Percentiles rank a stretch among this genome's conserved stretches.
Conservation (phyloP, 1,140 invertebrate genomes). For the Solenopsis fugax region DNA sequence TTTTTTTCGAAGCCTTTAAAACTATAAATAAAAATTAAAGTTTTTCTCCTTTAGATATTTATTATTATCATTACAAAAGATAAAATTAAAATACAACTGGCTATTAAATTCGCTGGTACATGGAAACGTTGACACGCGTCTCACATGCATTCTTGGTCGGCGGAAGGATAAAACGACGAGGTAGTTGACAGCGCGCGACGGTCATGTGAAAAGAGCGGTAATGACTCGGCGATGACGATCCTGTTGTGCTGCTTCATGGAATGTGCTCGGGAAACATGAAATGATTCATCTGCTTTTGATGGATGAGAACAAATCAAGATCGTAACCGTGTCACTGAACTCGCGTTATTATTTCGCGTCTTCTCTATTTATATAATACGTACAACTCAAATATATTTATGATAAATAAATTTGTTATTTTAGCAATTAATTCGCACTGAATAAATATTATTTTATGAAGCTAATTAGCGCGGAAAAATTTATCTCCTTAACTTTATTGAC, state of each 20-base stretch:
- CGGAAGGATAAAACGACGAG: conserved; percentile 19
- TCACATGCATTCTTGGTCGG: not conserved
- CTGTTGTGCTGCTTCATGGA: conserved; percentile 30
- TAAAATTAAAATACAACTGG: not conserved
- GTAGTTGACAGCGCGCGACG: conserved; percentile 51
- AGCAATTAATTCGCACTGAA: not conserved
- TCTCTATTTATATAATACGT: not conserved
- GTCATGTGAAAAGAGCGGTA: conserved; percentile 56
- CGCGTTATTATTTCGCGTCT: not conserved
- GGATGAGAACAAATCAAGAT: conserved; percentile 4
- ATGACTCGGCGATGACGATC: conserved; percentile 60
- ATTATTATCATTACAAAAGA: not conserved
- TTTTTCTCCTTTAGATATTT: not conserved
- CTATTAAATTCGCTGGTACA: not conserved
- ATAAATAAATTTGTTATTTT: not conserved
- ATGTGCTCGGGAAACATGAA: conserved; percentile 2
- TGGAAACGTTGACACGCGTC: not conserved
- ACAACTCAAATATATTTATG: not conserved
- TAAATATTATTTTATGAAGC: not conserved
- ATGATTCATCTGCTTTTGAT: conserved; percentile 46
- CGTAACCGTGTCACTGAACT: not conserved
- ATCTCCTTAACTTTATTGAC: not conserved
- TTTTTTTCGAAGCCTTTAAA: no score
- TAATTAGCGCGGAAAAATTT: not conserved
- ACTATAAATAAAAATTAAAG: not conserved